Percentiles rank a stretch among this genome's conserved stretches.
These are phyloP conservation scores for Macrosoma leucophasiata DNA, from an alignment of 2,888 invertebrate species.

Conservation along the genomic window DNA sequence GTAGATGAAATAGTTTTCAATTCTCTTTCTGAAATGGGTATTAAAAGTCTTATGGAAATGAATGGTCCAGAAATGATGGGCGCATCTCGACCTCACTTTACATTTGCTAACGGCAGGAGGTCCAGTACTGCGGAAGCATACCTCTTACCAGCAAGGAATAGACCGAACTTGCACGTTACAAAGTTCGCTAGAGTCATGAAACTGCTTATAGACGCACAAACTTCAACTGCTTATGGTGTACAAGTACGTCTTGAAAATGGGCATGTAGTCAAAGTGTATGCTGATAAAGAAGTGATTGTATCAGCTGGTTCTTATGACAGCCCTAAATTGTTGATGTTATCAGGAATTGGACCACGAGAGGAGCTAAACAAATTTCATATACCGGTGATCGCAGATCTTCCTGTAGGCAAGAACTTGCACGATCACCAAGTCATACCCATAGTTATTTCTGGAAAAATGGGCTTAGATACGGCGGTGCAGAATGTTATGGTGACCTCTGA, in stretches of 20 bases:
- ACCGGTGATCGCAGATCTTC: constrained; percentile 42
- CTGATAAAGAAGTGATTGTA: constrained; percentile 47
- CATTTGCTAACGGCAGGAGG: constrained; percentile 44
- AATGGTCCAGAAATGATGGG: constrained; percentile 34
- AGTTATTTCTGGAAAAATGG: constrained; percentile 40
- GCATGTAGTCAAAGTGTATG: constrained; percentile 36
- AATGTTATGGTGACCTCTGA: constrained; percentile 28
- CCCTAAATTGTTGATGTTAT: constrained; percentile 55
- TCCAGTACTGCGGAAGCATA: constrained; percentile 59
- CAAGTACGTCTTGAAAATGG: constrained; percentile 35
- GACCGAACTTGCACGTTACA: constrained; percentile 45
- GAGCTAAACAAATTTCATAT: constrained; percentile 41
- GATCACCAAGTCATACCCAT: constrained; percentile 45
- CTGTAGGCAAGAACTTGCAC: constrained; percentile 56
- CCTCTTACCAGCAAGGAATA: constrained; percentile 36
- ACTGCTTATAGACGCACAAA: constrained; percentile 43
- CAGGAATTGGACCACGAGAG: constrained; percentile 52
- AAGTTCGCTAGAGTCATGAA: constrained; percentile 47
- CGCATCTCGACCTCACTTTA: constrained; percentile 33
- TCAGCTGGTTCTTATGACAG: constrained; percentile 55
- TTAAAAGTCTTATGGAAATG: constrained; percentile 32
- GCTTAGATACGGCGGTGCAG: constrained; percentile 31
- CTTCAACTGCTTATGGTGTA: constrained; percentile 42
- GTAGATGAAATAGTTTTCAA: constrained; percentile 28
- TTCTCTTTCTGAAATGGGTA: constrained; percentile 34